Base-by-base conservation (phyloP, 37 sponge, comb jelly and placozoan genomes). In the Oscarella lobularis region DNA sequence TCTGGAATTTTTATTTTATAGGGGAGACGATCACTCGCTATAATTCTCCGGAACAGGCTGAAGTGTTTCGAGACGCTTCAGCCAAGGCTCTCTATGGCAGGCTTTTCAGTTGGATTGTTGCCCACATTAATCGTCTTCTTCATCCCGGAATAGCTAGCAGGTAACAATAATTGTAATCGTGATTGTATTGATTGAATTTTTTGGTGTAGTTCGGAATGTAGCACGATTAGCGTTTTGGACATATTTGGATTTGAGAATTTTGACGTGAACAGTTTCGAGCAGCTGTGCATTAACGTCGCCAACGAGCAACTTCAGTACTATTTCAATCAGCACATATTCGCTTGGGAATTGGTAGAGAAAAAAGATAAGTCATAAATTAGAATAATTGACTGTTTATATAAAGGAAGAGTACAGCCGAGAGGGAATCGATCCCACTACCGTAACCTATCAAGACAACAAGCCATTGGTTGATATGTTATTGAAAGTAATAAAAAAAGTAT, bases 241-340 rank as follows among this genome's bases (percentile, higher is more conserved):
- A 96, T 96, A 2, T 96, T 96, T 80, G 98, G 98, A 31, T 96
- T 96, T 83, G 98, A 96, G 71, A 90, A 94, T 35, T 92, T 92
- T 78, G 66, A 85, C 41, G 79, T 78, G 74, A 96, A 92, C 78
- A 84, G 88, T 0, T 96, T 96, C 83, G 98, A 96, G 81, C 98
- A 96, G 87, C 91, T 96, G 66, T 96, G 96, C 78, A 96, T 96
- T 80, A 96, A 96, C 84, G 92, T 82, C 67, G 96, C 96, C 67
- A 96, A 96, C 39, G 98, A 96, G 73, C 98, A 96, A 73, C 88
- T 96, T 9, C 98, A 96, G 70, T 92, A 92, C 30, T 96, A 93
- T 83, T 96, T 96, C 83, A 93, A 92, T 78, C 89, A 96, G 66
- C 94, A 92, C 79, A 86, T 96, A 73, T 90, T 96, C 87, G 87